Conservation (phyloP, 2,113 vertebrate species). For the Himantopus leucocephalus region DNA sequence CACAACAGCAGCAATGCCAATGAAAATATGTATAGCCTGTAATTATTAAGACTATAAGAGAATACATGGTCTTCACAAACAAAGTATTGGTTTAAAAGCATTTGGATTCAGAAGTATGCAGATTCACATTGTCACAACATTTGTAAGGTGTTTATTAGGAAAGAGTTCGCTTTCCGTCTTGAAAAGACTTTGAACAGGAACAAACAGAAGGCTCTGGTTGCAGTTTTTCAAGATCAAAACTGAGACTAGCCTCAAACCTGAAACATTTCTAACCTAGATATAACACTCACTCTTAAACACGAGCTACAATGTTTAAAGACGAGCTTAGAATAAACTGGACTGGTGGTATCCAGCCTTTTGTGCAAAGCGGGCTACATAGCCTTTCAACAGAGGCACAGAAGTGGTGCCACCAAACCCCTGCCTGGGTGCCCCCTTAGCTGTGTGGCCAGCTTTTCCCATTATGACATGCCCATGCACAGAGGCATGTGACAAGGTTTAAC, state of each 20-base stretch:
- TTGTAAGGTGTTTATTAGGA: neutral
- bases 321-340: neutral
- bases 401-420: neutral
- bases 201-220: neutral
- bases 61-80: neutral
- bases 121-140: neutral
- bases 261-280: neutral
- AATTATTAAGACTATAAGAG: neutral
- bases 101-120: neutral
- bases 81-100: neutral
- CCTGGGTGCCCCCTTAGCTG: neutral
- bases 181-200: neutral
- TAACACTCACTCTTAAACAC: neutral
- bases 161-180: fast-evolving
- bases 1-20: neutral
- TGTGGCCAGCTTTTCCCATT: neutral
- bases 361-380: neutral
- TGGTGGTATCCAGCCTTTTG: neutral
- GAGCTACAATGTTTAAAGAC: neutral
- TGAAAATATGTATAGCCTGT: neutral
- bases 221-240: neutral
- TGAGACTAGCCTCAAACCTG: neutral
- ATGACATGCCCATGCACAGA: fast-evolving
- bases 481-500: neutral
- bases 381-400: neutral